Conservation (phyloP, 30 jellyfish, hydroid and myxozoan species). For the Hydractinia echinata region DNA sequence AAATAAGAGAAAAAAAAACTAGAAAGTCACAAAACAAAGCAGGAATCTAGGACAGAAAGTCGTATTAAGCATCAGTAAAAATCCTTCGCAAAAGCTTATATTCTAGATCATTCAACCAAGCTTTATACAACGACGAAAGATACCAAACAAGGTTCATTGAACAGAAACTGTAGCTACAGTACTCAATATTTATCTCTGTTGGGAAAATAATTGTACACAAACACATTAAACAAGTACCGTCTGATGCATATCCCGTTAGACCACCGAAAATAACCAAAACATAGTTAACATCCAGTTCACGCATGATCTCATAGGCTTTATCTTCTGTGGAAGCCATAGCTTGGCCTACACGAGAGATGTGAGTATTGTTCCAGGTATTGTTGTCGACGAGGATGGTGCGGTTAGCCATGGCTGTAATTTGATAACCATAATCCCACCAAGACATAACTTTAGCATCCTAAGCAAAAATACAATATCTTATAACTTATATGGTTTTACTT, state of each 20-base stretch:
- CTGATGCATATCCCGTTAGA: constrained; percentile 98
- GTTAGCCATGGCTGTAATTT: constrained; percentile 97
- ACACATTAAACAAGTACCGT: constrained; percentile 43
- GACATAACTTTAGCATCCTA: constrained; percentile 98
- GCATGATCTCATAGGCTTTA: constrained; percentile 93
- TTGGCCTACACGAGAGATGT: constrained; percentile 96
- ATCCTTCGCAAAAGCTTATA: too few relatives aligned
- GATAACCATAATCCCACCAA: constrained; percentile 99
- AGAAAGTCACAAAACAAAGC: too few relatives aligned
- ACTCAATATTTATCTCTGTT: too few relatives aligned
- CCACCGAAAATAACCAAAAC: constrained; percentile 97
- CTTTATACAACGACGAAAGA: too few relatives aligned
- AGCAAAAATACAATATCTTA: neutral
- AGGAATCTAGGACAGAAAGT: neutral
- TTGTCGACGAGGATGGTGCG: constrained; percentile 93
- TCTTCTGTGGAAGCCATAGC: constrained; percentile 99
- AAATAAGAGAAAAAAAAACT: neutral
- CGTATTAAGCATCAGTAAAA: neutral
- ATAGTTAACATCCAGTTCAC: constrained; percentile 93
- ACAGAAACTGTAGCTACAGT: too few relatives aligned
- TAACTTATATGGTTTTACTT: too few relatives aligned
- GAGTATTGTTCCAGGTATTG: constrained; percentile 97
- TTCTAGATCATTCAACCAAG: too few relatives aligned
- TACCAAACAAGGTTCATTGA: too few relatives aligned
- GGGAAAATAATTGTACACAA: too few relatives aligned